Evolutionary conservation across 2,797 vertebrate species (phyloP), one percentile per base, ranked within the genome.

Genomic region (Pelobates cultripes): DNA sequence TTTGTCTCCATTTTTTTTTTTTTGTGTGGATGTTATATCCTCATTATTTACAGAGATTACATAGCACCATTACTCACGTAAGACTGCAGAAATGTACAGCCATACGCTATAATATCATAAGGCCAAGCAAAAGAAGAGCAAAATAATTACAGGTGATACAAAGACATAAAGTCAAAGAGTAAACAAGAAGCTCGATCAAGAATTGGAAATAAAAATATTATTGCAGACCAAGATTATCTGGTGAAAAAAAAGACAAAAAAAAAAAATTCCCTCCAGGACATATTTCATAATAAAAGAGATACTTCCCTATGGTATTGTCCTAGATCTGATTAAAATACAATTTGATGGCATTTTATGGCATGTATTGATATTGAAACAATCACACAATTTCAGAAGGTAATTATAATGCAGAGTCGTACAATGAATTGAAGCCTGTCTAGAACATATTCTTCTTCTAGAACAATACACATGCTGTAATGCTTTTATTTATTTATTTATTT

Each of bases 311-410:
- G 73, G 82, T 79, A 84, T 84, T 84, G 82, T 78, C 55, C 73
- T 53, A 51, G 66, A 79, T 84, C 67, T 79, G 82, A 84, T 84
- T 84, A 79, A 75, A 84, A 84, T 84, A 76, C 72, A 76, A 76
- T 84, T 84, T 79, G 75, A 84, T 79, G 77, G 82, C 73, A 75
- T 84, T 79, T 79, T 73, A 75, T 84, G 77, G 82, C 82, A 84
- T 72, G 57, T 79, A 84, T 79, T 84, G 82, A 84, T 84, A 75
- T 12, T 71, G 77, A 84, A 79, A 79, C 77, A 84, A 79, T 79
- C 72, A 47, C 45, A 53, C 77, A 75, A 79, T 75, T 84, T 79
- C 72, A 75, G 77, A 67, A 84, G 73, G 55, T 83, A 83, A 83
- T 83, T 83, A 84, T 84, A 79, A 75, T 73, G 78, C 6, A 1